These are phyloP conservation scores for Sylvia borin DNA, from an alignment of 2,797 vertebrate species.

Conservation along the genomic window DNA sequence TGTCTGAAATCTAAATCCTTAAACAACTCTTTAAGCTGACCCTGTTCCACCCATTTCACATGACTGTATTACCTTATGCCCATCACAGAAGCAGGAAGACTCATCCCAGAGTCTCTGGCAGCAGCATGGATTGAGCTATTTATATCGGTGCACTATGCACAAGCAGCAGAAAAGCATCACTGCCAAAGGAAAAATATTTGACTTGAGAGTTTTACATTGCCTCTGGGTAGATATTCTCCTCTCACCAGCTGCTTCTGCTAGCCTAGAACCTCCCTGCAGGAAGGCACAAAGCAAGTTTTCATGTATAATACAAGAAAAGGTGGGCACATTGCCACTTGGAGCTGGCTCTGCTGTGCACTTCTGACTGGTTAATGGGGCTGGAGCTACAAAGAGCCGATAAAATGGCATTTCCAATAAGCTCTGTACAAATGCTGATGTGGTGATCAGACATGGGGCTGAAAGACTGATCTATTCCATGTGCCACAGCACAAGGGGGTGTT, in stretches of 20 bases:
- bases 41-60: neutral
- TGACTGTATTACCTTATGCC: neutral
- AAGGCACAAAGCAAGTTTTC: neutral
- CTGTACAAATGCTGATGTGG: neutral
- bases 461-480: neutral
- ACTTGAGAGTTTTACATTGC: neutral
- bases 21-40: neutral
- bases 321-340: neutral
- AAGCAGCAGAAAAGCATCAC: neutral
- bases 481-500: neutral
- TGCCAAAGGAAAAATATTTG: slow-evolving; percentile 6
- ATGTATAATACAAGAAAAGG: neutral
- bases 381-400: neutral
- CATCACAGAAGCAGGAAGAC: neutral
- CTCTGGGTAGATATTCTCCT: neutral
- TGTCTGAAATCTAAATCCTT: slow-evolving; percentile 10
- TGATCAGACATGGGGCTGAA: neutral
- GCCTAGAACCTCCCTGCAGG: neutral
- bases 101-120: neutral
- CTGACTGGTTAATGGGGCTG: neutral
- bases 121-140: neutral
- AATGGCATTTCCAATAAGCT: neutral
- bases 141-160: neutral
- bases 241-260: neutral
- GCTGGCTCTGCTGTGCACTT: neutral